Evolutionary conservation across 2,797 vertebrate genomes (phyloP), one percentile per base, ranked within the genome.

Genomic region (Characodon lateralis): DNA sequence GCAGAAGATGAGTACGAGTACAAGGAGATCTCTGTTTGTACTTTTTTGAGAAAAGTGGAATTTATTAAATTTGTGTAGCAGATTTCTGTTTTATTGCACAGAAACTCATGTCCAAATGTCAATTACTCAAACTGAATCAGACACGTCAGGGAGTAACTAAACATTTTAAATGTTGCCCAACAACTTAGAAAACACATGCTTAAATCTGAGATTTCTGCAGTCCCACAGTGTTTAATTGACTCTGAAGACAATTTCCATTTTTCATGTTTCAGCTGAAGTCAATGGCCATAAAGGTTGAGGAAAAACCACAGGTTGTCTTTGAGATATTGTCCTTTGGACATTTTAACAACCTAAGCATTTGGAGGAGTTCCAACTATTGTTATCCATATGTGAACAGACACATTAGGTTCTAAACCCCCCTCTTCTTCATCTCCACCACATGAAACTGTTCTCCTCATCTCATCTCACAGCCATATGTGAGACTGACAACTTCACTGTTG

Each of bases 121-220:
- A 22, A 43, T 69, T 46, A 72, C 58, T 85, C 80, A 63, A 82
- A 88, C 80, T 83, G 75, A 77, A 81, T 85, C 76, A 82, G 56
- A 66, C 79, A 81, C 68, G 72, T 89, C 74, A 71, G 79, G 78
- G 74, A 88, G 71, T 78, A 90, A 69, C 77, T 87, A 92, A 86
- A 35, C 90, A 93, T 90, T 78, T 35, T 91, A 85, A 89, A 93
- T 92, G 92, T 92, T 91, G 89, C 84, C 80, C 78, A 88, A 93
- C 16, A 41, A 43, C 4, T 24, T n/a, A 43, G 41, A 46, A 69
- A 46, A 26, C 39, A n/a, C 41, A 26, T 22, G 24, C 1, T 55
- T 39, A 39, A 35, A 20, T 22, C 31, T 66, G 35, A 22, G 35
- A 48, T 48, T 48, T 48, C 35, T 48, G 13, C 50, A 43, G 9